Conservation (phyloP, 2,888 invertebrate genomes). For the Sabellastarte sp. region DNA sequence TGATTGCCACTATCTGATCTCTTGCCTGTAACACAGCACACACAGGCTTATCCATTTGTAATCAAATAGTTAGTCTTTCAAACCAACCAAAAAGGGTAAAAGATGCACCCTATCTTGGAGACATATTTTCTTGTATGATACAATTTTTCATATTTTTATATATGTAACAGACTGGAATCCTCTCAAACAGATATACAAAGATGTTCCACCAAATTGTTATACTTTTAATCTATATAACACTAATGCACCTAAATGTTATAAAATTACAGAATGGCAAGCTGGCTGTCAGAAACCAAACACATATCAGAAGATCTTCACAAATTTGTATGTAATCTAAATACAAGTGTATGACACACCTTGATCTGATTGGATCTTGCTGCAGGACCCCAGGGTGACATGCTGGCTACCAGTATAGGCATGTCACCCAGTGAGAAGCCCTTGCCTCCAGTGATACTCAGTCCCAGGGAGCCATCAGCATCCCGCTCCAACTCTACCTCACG, state of each 20-base stretch:
- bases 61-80: no score
- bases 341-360: constrained; percentile 37
- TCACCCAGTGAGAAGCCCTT: constrained; percentile 51
- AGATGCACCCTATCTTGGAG: no score
- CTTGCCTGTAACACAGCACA: constrained; percentile 39
- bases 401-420: constrained; percentile 52
- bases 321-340: not conserved
- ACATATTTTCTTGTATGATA: no score
- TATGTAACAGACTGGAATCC: not conserved
- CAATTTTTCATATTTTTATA: not conserved
- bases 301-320: no score
- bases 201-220: not conserved
- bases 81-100: no score
- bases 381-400: constrained; percentile 45
- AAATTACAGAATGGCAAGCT: no score
- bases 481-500: constrained; percentile 25
- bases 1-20: constrained; percentile 55
- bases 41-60: no score
- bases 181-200: not conserved
- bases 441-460: constrained; percentile 55
- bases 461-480: constrained; percentile 48
- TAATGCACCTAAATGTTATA: not conserved
- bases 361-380: constrained; percentile 47
- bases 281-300: no score
- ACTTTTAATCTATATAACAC: not conserved